A percentile compares a stretch with the other conserved stretches of the same genome.
Conservation (phyloP, 2,888 invertebrate genomes). For the Nomada lathburiana region DNA sequence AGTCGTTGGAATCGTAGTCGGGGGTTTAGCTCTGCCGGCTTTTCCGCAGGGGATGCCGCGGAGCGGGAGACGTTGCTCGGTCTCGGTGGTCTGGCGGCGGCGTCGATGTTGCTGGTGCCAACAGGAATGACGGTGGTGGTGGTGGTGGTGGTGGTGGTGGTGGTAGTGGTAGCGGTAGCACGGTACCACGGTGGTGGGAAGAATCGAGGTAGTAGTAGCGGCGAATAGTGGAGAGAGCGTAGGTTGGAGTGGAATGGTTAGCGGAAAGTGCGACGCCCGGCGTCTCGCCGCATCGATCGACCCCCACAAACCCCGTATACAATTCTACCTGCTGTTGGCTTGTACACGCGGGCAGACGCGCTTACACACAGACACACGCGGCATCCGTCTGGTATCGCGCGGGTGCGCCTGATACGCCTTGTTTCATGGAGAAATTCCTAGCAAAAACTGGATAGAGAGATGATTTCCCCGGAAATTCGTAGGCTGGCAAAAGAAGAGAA, state of each 20-base stretch:
- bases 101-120: neutral
- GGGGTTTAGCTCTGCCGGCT: slow-evolving; percentile 60
- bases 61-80: slow-evolving; percentile 52
- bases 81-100: neutral
- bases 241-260: slow-evolving; percentile 73
- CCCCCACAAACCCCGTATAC: slow-evolving; percentile 65
- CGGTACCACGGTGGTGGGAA: slow-evolving; percentile 22
- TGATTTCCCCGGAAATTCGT: neutral
- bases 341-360: slow-evolving; percentile 41
- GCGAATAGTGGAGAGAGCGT: slow-evolving; percentile 64
- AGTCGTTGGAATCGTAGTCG: slow-evolving; percentile 52
- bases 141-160: neutral
- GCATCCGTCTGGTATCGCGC: slow-evolving; percentile 48
- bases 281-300: slow-evolving; percentile 84
- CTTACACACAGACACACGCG: slow-evolving; percentile 3
- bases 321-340: slow-evolving; percentile 46
- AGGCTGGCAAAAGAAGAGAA: neutral
- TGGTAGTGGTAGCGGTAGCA: slow-evolving; percentile 12
- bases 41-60: slow-evolving; percentile 67
- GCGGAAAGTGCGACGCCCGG: slow-evolving; percentile 83
- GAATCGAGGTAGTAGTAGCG: slow-evolving; percentile 46
- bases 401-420: slow-evolving; percentile 55
- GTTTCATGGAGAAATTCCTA: slow-evolving; percentile 39
- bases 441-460: neutral
- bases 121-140: neutral